Conservation (phyloP, 1,140 invertebrate species). For the Brachionus angularis region DNA sequence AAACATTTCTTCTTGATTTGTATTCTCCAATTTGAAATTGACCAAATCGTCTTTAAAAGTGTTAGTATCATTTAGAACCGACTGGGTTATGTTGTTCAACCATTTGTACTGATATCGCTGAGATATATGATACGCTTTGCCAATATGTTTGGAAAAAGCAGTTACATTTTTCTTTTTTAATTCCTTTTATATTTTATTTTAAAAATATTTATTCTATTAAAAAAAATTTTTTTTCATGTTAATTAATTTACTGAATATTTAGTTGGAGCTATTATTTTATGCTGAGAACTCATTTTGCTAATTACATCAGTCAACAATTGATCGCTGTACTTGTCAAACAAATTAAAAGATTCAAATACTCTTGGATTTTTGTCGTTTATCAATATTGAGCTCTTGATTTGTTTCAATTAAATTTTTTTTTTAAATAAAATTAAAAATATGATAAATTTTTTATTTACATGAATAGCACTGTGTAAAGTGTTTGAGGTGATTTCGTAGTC, state of each 20-base stretch:
- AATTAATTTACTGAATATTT: constrained; percentile 30
- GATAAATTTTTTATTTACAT: neutral
- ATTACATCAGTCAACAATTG: constrained; percentile 36
- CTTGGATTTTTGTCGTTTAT: constrained; percentile 41
- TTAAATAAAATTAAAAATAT: neutral
- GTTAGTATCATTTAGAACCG: constrained; percentile 3
- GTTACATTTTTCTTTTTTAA: constrained; percentile 37
- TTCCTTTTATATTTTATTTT: constrained; percentile 5
- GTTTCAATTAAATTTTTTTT: neutral
- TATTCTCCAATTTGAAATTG: neutral
- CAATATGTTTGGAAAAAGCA: constrained; percentile 33
- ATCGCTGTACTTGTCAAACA: constrained; percentile 38
- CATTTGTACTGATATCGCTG: constrained; percentile 40
- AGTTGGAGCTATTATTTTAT: constrained; percentile 40
- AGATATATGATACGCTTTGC: constrained; percentile 32
- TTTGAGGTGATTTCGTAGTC: constrained; percentile 33
- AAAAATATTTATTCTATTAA: too few species aligned
- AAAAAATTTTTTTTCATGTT: neutral
- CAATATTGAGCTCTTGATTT: constrained; percentile 27
- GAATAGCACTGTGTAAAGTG: constrained; percentile 40
- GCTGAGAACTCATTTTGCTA: constrained; percentile 34
- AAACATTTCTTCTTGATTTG: neutral
- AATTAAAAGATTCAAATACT: constrained; percentile 26
- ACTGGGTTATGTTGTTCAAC: constrained; percentile 6
- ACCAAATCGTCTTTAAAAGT: constrained; percentile 20